Evolutionary conservation across 2,113 vertebrate species (phyloP), one percentile per base, ranked within the genome.

Genomic region (Pyrgilauda ruficollis): DNA sequence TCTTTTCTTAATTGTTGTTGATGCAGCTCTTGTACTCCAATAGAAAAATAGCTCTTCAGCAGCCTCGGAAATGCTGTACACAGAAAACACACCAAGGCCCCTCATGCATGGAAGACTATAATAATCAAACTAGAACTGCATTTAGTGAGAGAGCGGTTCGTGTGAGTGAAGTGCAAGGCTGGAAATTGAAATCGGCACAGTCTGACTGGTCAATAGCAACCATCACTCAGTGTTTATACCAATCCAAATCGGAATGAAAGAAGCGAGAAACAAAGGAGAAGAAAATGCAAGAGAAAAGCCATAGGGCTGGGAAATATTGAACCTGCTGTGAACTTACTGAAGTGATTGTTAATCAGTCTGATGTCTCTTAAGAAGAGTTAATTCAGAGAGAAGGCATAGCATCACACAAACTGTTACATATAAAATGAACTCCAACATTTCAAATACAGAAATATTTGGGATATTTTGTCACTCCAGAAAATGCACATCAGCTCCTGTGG

Each of bases 391-490:
- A 84, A 72, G 13, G 11, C 19, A 63, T 0, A 26, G 27, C 55
- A 63, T 14, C 1, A 1, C 41, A 69, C 2, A 1, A 66, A 15
- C 18, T 55, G 15, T 11, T 17, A 16, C 1, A 41, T 0, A 3
- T 5, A 86, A 80, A 61, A 81, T 4, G 0, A 79, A 41, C 20
- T 26, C 30, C 14, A 47, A 1, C 2, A 4, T 30, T 67, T 39
- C 20, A 89, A 78, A 49, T 3, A n/a, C 12, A 68, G 35, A 67
- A 52, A 55, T 20, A 61, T 20, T 76, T 12, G 28, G n/a, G 17
- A 33, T 37, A 39, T 68, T 80, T 47, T 1, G 1, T 24, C 72
- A 15, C 21, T 46, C 28, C 30, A 37, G 22, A 62, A 85, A 91
- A 76, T 0, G 44, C 49, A 20, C n/a, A 27, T 35, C 35, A 44